Evolutionary conservation across 2,113 vertebrate genomes (phyloP).

Genomic region (Oncorhynchus kisutch): DNA sequence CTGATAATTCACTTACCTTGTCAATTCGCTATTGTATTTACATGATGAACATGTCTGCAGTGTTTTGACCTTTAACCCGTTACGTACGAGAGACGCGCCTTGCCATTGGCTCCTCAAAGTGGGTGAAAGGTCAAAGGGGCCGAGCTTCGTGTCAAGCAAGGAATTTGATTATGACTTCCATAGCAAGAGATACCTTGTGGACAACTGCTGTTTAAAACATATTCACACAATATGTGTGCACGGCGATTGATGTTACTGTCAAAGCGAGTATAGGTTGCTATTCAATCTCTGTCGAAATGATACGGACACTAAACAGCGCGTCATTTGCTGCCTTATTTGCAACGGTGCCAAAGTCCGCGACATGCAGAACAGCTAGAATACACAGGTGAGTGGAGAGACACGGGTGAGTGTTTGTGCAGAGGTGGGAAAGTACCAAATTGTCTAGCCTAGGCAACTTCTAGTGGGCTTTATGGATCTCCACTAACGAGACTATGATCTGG

Average conservation of each 20-base stretch:
- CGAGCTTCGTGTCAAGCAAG: no score
- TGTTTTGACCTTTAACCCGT: constrained; percentile 18
- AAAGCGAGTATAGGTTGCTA: not conserved
- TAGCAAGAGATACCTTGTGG: not conserved
- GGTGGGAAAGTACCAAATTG: no score
- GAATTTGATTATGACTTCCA: no score
- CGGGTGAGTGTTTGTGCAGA: no score
- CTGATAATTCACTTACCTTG: no score
- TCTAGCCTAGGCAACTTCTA: no score
- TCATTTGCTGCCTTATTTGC: constrained; percentile 25
- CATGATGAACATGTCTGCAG: constrained; percentile 18
- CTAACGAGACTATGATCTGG: no score
- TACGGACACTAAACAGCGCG: constrained; percentile 41
- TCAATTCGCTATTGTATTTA: constrained; percentile 22
- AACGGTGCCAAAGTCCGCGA: constrained; percentile 24
- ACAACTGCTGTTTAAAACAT: not conserved
- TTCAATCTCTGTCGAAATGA: constrained; percentile 49
- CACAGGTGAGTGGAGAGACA: constrained; percentile 60
- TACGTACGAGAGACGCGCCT: not conserved
- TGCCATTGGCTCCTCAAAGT: constrained; percentile 50
- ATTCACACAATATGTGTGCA: not conserved
- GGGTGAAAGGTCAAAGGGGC: not conserved
- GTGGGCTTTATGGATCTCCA: not conserved
- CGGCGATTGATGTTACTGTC: not conserved
- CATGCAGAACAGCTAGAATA: constrained; percentile 37